Base-by-base conservation (phyloP, 2,797 vertebrate species). In the Furcifer pardalis region DNA sequence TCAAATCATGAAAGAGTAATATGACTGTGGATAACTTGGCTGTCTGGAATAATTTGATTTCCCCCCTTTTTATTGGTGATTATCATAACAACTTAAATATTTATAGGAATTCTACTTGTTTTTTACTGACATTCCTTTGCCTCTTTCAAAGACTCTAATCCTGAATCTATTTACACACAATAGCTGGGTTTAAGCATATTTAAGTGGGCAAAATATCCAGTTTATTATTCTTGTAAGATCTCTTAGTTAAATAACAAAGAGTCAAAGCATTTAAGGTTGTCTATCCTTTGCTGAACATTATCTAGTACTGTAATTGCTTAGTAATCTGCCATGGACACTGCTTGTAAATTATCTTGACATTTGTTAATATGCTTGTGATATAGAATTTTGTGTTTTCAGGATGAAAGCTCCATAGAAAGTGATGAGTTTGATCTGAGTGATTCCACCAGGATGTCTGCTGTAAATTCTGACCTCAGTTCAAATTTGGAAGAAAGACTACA, bases 391-490 rank as follows among this genome's bases (percentile, higher is more conserved):
- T 2, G 77, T 95, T 93, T 93, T 73, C 90, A 97, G 96, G 96
- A 97, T 93, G 97, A 97, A 94, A 97, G 96, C 88, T 97, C 96
- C 73, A 96, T 97, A 94, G 96, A 97, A 93, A 97, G 97, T 73
- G 96, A 97, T 89, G 97, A 97, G 87, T 97, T 97, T 94, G 96
- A 97, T 87, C 96, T 97, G 96, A 97, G 97, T 42, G 97, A 97
- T 88, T 97, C 97, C 0, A 97, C 97, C 40, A 94, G 97, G 89
- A 97, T 97, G 96, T 97, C 97, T 83, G 96, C 96, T 79, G 96
- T 97, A 91, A 97, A 97, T 91, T 97, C 97, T 0, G 97, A 97
- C 88, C 96, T 97, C 83, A 97, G 97, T 91, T 97, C 97, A 85
- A 97, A 97, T 86, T 96, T 97, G 42, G 97, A 97, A 89, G 97